These are phyloP conservation scores for Babyrousa celebensis DNA, from an alignment of 2,797 vertebrate species.

Conservation along the genomic window DNA sequence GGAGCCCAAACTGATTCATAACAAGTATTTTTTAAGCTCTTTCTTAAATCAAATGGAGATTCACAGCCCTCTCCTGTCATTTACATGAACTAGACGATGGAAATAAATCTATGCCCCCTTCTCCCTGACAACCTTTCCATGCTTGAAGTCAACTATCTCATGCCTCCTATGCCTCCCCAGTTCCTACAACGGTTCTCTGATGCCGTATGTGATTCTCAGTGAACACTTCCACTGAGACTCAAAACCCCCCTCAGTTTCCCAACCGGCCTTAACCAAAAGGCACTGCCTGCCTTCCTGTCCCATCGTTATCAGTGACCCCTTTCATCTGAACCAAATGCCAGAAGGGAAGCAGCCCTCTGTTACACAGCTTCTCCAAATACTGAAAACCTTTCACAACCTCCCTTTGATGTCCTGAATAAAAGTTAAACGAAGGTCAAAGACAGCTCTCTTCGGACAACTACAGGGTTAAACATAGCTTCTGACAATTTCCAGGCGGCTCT, in stretches of 20 bases:
- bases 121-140: neutral
- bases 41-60: slow-evolving; percentile 42
- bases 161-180: neutral
- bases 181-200: neutral
- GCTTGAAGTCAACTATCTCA: neutral
- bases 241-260: neutral
- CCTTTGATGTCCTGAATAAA: slow-evolving; percentile 28
- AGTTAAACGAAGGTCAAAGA: slow-evolving; percentile 27
- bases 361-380: neutral
- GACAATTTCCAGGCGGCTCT: neutral
- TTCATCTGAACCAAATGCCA: neutral
- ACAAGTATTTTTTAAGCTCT: neutral
- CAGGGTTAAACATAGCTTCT: neutral
- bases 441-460: neutral
- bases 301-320: neutral
- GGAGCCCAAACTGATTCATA: neutral
- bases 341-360: neutral
- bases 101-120: neutral
- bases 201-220: neutral
- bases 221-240: neutral
- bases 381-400: neutral
- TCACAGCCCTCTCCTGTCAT: neutral
- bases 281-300: neutral
- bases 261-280: neutral
- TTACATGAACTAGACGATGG: neutral